These are phyloP conservation scores for Desmophyllum pertusum DNA, from an alignment of 92 coral and sea anemone species.

Conservation along the genomic window DNA sequence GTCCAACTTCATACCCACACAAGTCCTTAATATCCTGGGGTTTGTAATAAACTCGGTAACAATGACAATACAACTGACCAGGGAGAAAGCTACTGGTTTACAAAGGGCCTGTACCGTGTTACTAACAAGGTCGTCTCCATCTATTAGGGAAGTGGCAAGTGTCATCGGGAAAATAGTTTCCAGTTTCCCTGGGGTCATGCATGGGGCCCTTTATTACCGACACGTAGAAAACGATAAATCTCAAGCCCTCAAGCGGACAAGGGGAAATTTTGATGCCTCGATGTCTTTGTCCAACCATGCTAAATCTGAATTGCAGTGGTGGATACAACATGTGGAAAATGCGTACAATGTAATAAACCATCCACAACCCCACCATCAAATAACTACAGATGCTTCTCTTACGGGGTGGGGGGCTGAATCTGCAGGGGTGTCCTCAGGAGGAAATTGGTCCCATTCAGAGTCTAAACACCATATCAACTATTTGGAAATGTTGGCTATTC, in stretches of 20 bases:
- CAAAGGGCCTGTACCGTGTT: slow-evolving; percentile 27
- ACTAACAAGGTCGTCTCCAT: neutral
- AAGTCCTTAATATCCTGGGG: slow-evolving; percentile 31
- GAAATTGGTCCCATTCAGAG: slow-evolving; percentile 40
- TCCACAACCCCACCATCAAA: slow-evolving; percentile 28
- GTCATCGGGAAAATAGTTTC: slow-evolving; percentile 35
- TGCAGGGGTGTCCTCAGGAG: slow-evolving; percentile 19
- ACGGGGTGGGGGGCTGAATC: slow-evolving; percentile 47
- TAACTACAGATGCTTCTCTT: slow-evolving; percentile 51
- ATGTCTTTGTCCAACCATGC: slow-evolving; percentile 40
- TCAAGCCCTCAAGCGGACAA: slow-evolving; percentile 27
- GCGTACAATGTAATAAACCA: slow-evolving; percentile 29
- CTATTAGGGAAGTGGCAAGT: slow-evolving; percentile 46
- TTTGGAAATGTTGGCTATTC: slow-evolving; percentile 44
- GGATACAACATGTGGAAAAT: no score
- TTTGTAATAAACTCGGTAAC: slow-evolving; percentile 36
- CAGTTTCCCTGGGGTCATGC: slow-evolving; percentile 13
- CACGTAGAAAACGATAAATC: slow-evolving; percentile 9
- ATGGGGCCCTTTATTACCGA: slow-evolving; percentile 5
- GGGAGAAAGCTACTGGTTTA: slow-evolving; percentile 22
- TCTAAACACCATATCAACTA: slow-evolving; percentile 44
- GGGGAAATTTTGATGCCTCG: slow-evolving; percentile 40
- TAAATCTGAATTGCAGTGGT: no score
- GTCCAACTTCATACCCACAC: slow-evolving; percentile 19
- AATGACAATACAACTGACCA: slow-evolving; percentile 35